Percentiles rank a stretch among this genome's conserved stretches.
These are phyloP conservation scores for Brotogeris chrysoptera DNA, from an alignment of 2,797 vertebrate genomes.

Conservation along the genomic window DNA sequence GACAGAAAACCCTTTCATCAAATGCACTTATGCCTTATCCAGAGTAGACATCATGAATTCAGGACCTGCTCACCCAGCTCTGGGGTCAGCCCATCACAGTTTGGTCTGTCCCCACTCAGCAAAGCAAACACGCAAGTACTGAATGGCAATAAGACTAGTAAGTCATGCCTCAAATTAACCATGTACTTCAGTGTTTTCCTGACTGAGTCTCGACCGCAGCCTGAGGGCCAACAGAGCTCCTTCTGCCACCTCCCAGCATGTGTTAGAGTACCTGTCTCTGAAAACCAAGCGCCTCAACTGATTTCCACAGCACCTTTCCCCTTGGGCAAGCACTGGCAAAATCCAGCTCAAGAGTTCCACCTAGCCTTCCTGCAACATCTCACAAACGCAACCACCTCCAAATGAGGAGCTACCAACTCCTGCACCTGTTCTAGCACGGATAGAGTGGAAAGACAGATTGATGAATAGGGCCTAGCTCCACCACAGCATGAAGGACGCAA, in stretches of 20 bases:
- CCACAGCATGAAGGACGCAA: background rate
- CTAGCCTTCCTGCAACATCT: conserved; percentile 46
- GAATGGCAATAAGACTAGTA: background rate
- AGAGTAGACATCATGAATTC: background rate
- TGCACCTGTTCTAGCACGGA: background rate
- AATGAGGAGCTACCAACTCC: background rate
- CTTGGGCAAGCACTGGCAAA: conserved; percentile 17
- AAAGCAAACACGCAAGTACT: background rate
- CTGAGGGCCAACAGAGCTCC: background rate
- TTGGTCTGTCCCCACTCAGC: background rate
- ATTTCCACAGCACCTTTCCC: background rate
- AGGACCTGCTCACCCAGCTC: background rate
- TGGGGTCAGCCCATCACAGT: background rate
- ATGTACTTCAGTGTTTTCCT: background rate
- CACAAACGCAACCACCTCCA: conserved; percentile 40
- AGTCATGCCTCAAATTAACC: background rate
- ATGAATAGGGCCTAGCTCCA: background rate
- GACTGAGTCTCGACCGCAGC: background rate
- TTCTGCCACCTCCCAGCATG: background rate
- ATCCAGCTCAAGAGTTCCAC: conserved; percentile 68
- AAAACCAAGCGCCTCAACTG: background rate
- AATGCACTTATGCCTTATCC: background rate
- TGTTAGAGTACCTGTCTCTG: background rate
- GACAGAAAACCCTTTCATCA: background rate
- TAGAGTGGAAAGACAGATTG: background rate